A percentile compares a stretch with the other conserved stretches of the same genome.
Conservation (phyloP, 1,140 invertebrate genomes). For the Trachymyrmex cornetzi region DNA sequence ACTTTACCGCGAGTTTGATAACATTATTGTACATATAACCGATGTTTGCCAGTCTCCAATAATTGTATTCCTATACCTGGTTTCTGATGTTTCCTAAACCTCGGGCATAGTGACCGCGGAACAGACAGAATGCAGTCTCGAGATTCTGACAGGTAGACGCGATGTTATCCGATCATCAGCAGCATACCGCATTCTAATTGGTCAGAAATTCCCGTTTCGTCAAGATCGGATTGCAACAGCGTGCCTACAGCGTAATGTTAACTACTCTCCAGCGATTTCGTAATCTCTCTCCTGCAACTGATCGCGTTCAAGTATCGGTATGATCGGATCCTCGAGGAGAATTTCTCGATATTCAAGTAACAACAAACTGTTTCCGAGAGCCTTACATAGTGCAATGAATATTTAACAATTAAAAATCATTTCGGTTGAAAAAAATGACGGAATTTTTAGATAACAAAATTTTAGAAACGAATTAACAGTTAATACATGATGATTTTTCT, state of each 20-base stretch:
- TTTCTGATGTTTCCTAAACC: slow-evolving; percentile 9
- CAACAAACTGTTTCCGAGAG: neutral
- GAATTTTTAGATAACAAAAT: neutral
- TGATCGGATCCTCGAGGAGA: slow-evolving; percentile 35
- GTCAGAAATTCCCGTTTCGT: slow-evolving; percentile 54
- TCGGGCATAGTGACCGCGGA: slow-evolving; percentile 25
- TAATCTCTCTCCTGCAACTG: slow-evolving; percentile 22
- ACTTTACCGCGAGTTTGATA: neutral
- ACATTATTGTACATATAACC: neutral
- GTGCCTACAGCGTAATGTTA: slow-evolving; percentile 45
- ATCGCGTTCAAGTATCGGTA: slow-evolving; percentile 35
- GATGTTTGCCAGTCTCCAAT: neutral
- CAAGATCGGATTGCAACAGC: slow-evolving; percentile 49
- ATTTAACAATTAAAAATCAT: neutral
- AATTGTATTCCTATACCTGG: neutral
- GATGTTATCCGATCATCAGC: slow-evolving; percentile 38
- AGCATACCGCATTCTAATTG: slow-evolving; percentile 30
- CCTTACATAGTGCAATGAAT: neutral
- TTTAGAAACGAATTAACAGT: neutral
- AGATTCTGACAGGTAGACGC: slow-evolving; percentile 21
- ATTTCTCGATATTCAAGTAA: slow-evolving; percentile 14
- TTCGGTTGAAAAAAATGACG: neutral
- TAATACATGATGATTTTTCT: no score
- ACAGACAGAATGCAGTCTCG: slow-evolving; percentile 45
- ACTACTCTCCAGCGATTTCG: slow-evolving; percentile 40